Evolutionary conservation across 2,888 invertebrate species (phyloP).

Genomic region (Chrysopilus asiliformis): DNA sequence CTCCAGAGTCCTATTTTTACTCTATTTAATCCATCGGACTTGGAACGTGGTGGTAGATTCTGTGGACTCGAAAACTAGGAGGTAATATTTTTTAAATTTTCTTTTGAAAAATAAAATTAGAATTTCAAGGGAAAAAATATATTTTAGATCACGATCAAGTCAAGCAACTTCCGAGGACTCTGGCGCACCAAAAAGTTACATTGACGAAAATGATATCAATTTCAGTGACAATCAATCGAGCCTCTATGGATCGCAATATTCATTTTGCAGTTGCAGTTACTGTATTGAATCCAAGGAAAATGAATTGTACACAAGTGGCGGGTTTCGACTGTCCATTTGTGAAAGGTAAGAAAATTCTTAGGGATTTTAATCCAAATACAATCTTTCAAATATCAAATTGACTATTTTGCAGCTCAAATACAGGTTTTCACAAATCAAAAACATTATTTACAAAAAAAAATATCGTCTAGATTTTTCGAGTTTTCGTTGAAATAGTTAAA

Average conservation of each 20-base stretch:
- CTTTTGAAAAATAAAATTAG: neutral
- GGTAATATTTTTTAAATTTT: constrained; percentile 30
- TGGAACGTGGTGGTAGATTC: constrained; percentile 54
- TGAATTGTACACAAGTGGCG: constrained; percentile 28
- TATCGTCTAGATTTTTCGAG: too few relatives aligned
- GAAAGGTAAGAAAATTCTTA: constrained; percentile 28
- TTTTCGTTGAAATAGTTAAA: too few relatives aligned
- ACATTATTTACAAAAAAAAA: too few relatives aligned
- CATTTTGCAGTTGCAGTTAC: constrained; percentile 47
- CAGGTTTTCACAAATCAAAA: too few relatives aligned
- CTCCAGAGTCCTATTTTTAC: constrained; percentile 46
- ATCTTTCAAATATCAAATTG: too few relatives aligned
- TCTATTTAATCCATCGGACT: constrained; percentile 55
- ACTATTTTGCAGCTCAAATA: too few relatives aligned
- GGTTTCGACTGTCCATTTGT: constrained; percentile 21
- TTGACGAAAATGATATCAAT: constrained; percentile 17
- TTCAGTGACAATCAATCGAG: constrained; percentile 30
- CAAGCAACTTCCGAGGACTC: constrained; percentile 19
- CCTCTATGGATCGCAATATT: constrained; percentile 43
- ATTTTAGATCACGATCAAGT: constrained; percentile 21
- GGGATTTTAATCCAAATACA: too few relatives aligned
- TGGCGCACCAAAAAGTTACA: constrained; percentile 18
- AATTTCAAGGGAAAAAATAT: constrained; percentile 1
- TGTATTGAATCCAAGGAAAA: constrained; percentile 41
- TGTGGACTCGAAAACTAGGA: constrained; percentile 41